phyloP scores from a whole-genome alignment of 2,888 invertebrate species.

The Cyrtodaria siliqua region DNA sequence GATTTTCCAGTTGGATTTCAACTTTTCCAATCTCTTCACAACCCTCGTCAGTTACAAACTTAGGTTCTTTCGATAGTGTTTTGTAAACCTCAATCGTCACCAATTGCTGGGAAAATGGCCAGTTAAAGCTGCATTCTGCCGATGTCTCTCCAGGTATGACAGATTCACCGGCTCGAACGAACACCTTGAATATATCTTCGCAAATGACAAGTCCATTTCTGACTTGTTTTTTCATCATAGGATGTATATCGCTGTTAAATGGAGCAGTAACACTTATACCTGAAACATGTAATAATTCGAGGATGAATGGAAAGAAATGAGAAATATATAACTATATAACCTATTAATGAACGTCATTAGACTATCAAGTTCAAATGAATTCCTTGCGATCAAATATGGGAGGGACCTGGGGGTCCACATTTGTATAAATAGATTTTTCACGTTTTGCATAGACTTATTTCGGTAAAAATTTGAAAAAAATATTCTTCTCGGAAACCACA shows the following conservation, averaged over 20 bases:
- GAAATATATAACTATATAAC: too few relatives aligned
- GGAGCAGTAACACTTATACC: constrained; percentile 30
- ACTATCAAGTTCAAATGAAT: too few relatives aligned
- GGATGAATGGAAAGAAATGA: too few relatives aligned
- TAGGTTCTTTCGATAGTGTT: constrained; percentile 17
- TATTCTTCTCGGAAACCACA: too few relatives aligned
- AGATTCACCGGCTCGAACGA: constrained; percentile 32
- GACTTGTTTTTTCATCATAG: not conserved
- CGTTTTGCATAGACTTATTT: too few relatives aligned
- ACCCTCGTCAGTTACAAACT: constrained; percentile 31
- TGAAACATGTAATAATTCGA: too few relatives aligned
- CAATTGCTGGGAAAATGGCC: not conserved
- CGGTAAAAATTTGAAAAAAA: too few relatives aligned
- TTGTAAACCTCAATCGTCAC: constrained; percentile 50
- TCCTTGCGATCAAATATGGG: too few relatives aligned
- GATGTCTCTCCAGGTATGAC: constrained; percentile 28
- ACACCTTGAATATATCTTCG: constrained; percentile 39
- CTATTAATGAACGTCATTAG: too few relatives aligned
- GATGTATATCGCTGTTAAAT: constrained; percentile 25
- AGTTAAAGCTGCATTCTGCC: constrained; percentile 14
- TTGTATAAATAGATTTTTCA: too few relatives aligned
- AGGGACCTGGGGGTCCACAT: too few relatives aligned
- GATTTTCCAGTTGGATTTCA: too few relatives aligned
- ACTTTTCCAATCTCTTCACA: constrained; percentile 27
- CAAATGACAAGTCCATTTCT: constrained; percentile 29